Evolutionary conservation across 2,888 invertebrate genomes (phyloP), one percentile per base, ranked within the genome.

Genomic region (Blastobasis adustella): DNA sequence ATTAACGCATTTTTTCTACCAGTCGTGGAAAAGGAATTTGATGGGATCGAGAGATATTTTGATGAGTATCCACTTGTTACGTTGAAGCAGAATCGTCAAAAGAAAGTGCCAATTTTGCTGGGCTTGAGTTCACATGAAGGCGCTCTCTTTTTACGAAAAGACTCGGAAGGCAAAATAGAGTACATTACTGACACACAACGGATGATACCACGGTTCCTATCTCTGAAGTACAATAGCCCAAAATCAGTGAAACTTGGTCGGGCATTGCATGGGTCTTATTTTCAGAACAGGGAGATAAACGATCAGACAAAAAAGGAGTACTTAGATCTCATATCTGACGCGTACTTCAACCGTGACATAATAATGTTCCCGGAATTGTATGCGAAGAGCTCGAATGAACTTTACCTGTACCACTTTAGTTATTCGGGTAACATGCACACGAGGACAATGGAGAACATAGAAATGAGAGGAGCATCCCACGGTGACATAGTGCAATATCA

Each of bases 401-500:
- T 73, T 0, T 87, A 70, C 51, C 54, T 74, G 0, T 78, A 76
- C 54, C 69, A 72, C 36, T 87, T 86, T 52, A 65, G 70, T 37
- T 82, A 79, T 60, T 47, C 39, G 4, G 87, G 88, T 0, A 75
- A 73, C 52, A 59, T 87, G 67, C 76, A 79, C 54, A 81, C 80
- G 0, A 69, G 76, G 8, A 58, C 67, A 0, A 80, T 85, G 79
- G 71, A 68, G 47, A 67, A 56, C 10, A 62, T 86, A 4, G 76
- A 73, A 0, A 9, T 82, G 0, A 62, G 71, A 49, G 87, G 88
- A 0, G 76, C 86, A 0, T 63, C 77, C 0, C 88, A 88, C 42
- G 82, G 85, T 0, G 88, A 88, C 54, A 64, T 82, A 38, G 64
- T 83, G 0, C 82, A 79, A 23, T 87, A 87, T 42, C 64, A 77